These are phyloP conservation scores for Leptatherina wallacei DNA, from an alignment of 2,797 vertebrate genomes.

Conservation along the genomic window DNA sequence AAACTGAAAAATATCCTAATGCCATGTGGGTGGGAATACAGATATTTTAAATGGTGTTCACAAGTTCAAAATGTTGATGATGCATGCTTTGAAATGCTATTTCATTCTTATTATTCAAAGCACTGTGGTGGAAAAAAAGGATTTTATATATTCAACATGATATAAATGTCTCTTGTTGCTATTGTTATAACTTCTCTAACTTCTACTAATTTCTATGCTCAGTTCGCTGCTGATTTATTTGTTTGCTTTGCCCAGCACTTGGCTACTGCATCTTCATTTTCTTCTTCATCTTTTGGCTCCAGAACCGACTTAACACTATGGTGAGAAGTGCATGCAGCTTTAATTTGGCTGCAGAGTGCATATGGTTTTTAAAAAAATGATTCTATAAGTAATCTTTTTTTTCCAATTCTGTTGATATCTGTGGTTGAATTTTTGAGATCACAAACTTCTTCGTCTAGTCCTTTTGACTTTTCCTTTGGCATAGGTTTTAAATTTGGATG, in stretches of 20 bases:
- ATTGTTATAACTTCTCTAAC: no score
- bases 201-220: no score
- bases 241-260: no score
- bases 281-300: no score
- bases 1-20: not conserved
- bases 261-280: no score
- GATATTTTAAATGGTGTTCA: not conserved
- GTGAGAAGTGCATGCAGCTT: not conserved
- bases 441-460: not conserved
- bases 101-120: not conserved
- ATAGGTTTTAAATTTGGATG: not conserved
- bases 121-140: not conserved
- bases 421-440: not conserved
- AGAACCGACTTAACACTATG: no score
- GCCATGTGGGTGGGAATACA: not conserved
- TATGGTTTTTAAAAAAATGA: not conserved
- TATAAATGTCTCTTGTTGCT: not conserved
- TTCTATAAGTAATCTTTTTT: not conserved
- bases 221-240: no score
- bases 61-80: not conserved
- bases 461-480: not conserved
- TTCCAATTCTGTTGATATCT: not conserved
- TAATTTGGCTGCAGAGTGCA: not conserved
- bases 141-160: not conserved
- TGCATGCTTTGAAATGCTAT: not conserved